Base-by-base conservation (phyloP, 2,888 invertebrate genomes). In the Rhyacophila evoluta region DNA sequence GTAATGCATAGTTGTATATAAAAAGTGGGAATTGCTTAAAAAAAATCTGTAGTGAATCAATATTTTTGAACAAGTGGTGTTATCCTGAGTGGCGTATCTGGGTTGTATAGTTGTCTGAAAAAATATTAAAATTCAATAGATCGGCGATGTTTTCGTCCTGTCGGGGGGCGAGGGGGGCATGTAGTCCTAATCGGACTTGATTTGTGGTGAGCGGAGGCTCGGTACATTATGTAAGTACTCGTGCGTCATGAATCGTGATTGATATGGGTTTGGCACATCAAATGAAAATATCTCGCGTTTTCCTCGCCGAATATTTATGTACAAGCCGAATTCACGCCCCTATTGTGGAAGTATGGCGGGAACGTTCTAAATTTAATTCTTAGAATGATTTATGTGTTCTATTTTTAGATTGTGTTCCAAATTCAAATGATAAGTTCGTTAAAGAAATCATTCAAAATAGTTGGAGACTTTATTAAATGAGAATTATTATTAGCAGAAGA, bases 181-280 rank as follows among this genome's bases (percentile, higher is more conserved):
- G 29, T 33, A 33, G 25, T 10, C 19, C 19, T 6, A 55, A 25
- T 25, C 55, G 25, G 25, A 55, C 8, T 55, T 55, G 55, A 55
- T 55, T 25, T 55, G 55, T 55, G 25, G 55, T 55, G 19, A 55
- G 19, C 25, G 55, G 19, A 55, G 19, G 15, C 25, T 55, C 55
- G 10, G 55, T 55, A 55, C 55, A 55, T 55, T 55, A 55, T 55
- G 19, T 41, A 41, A 55, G 55, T 55, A 55, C 55, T 55, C 12
- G 12, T 25, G 10, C 55, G 55, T 55, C 55, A 55, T 19, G 55
- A 19, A 1, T 55, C 25, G 19, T 55, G 55, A 19, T 55, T 55
- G 55, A 55, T 25, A 19, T 55, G 55, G 55, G 55, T 55, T 55
- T 55, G 55, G 55, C 55, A 55, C 19, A 55, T 55, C 25, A 55